Percentiles rank a stretch among this genome's conserved stretches.
Conservation (phyloP, 2,113 vertebrate genomes). For the Crocuta crocuta region DNA sequence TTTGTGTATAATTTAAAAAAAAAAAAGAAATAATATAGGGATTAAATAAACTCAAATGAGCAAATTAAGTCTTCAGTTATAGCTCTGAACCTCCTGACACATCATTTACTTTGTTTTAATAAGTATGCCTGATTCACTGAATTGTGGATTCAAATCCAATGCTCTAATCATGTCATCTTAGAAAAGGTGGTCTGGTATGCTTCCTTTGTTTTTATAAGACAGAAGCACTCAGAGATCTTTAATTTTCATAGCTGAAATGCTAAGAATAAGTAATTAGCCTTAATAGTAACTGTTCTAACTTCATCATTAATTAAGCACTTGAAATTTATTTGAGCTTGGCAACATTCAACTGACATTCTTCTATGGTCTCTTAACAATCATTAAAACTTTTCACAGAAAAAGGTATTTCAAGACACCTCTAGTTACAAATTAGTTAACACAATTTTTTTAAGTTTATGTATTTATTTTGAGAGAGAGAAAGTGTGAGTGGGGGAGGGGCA, state of each 20-base stretch:
- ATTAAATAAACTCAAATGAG: conserved; percentile 64
- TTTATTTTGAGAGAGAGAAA: no score
- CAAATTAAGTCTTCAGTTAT: conserved; percentile 36
- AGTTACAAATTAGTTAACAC: conserved; percentile 24
- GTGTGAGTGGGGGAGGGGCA: no score
- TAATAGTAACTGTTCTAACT: conserved; percentile 63
- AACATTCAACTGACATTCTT: conserved; percentile 61
- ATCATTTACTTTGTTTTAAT: conserved; percentile 47
- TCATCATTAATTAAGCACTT: conserved; percentile 68
- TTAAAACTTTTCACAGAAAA: conserved; percentile 42
- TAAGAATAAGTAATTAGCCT: conserved; percentile 61
- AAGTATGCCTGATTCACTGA: conserved; percentile 13
- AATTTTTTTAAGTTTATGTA: neutral
- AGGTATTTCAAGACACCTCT: neutral
- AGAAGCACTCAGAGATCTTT: conserved; percentile 56
- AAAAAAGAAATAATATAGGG: conserved; percentile 27
- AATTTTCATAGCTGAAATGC: conserved; percentile 57
- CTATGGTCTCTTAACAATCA: conserved; percentile 56
- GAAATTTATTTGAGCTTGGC: conserved; percentile 63
- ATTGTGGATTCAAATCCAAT: conserved; percentile 23
- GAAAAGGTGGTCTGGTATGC: conserved; percentile 28
- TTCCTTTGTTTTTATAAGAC: conserved; percentile 58
- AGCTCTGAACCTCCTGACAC: conserved; percentile 35
- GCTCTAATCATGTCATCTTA: conserved; percentile 36
- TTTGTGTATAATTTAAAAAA: conserved; percentile 32